Evolutionary conservation across 2,888 invertebrate genomes (phyloP), one percentile per base, ranked within the genome.

Genomic region (Aelia acuminata): DNA sequence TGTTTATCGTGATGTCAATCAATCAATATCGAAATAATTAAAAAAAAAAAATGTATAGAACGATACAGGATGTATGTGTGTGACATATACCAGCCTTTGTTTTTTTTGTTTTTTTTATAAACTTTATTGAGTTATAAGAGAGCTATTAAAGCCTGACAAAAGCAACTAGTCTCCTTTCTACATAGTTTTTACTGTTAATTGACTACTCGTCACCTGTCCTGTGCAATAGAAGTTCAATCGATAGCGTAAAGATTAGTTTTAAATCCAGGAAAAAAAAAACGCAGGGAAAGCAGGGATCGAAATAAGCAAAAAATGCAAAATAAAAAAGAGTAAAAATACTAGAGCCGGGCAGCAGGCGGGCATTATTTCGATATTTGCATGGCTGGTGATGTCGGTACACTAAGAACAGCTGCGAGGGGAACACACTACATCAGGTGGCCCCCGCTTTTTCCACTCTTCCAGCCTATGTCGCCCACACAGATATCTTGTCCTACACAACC

Each of bases 281-380:
- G 18, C 35, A 20, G 18, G 35, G 7, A 18, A 20, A 70, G 35
- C 63, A 70, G 63, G 35, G 63, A 70, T 70, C 35, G 63, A 70
- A 70, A 35, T 70, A 70, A 35, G 31, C 57, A 57, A 5, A 57
- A 57, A 57, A 57, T 53, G 53, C 3, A 57, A 31, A 31, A 15
- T 15, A 70, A 57, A 57, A 57, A 26, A 57, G 57, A 57, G 57
- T 57, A 70, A 70, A 31, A 70, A 35, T 70, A 70, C 31, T 70
- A 70, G 63, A 57, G 26, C 26, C 63, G 26, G n/a, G n/a, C n/a
- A n/a, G 31, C 63, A 70, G 63, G 3, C 18, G 63, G 63, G 63
- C 63, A 70, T 70, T 70, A 70, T 70, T 70, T 70, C 63, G 63
- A 70, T 70, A 70, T 70, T 70, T 70, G 63, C 31, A 70, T 70